A percentile compares a stretch with the other conserved stretches of the same genome.
phyloP scores from a whole-genome alignment of 2,113 vertebrate genomes.

The Dicaeum eximium region DNA sequence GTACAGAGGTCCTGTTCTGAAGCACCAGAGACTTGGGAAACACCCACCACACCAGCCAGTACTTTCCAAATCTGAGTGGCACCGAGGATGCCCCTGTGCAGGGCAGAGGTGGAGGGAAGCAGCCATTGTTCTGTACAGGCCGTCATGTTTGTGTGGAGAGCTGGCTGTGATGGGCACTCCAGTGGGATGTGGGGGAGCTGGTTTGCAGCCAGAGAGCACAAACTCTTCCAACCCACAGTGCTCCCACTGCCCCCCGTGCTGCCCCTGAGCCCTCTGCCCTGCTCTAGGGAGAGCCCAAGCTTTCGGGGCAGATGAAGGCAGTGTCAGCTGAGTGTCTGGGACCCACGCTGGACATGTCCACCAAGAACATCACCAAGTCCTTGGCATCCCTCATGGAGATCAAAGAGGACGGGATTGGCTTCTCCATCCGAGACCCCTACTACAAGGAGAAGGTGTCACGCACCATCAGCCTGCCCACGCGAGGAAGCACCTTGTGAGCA shows the following conservation, averaged over 20 bases:
- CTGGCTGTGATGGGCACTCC: not conserved
- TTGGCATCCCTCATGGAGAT: slow-evolving; percentile 94
- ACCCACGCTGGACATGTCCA: slow-evolving; percentile 81
- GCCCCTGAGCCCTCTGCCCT: not conserved
- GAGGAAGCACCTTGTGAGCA: slow-evolving; percentile 95
- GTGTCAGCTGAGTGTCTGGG: slow-evolving; percentile 91
- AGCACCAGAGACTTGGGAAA: not conserved
- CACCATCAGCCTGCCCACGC: slow-evolving; percentile 88
- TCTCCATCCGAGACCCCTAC: slow-evolving; percentile 79
- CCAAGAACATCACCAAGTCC: slow-evolving; percentile 92
- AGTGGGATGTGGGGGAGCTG: accelerated
- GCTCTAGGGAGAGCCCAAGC: slow-evolving; percentile 86
- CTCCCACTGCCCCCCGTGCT: not conserved
- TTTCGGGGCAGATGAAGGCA: slow-evolving; percentile 92
- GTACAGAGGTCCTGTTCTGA: not conserved
- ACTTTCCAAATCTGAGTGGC: not conserved
- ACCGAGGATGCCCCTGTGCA: not conserved
- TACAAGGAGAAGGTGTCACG: slow-evolving; percentile 85
- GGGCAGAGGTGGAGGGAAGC: not conserved
- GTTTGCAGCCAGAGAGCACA: not conserved
- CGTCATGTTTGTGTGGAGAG: not conserved
- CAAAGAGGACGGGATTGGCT: slow-evolving; percentile 83
- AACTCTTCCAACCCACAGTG: not conserved
- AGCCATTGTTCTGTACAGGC: not conserved
- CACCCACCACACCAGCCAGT: not conserved